phyloP scores from a whole-genome alignment of 2,888 invertebrate species.

The Coenonympha arcania region DNA sequence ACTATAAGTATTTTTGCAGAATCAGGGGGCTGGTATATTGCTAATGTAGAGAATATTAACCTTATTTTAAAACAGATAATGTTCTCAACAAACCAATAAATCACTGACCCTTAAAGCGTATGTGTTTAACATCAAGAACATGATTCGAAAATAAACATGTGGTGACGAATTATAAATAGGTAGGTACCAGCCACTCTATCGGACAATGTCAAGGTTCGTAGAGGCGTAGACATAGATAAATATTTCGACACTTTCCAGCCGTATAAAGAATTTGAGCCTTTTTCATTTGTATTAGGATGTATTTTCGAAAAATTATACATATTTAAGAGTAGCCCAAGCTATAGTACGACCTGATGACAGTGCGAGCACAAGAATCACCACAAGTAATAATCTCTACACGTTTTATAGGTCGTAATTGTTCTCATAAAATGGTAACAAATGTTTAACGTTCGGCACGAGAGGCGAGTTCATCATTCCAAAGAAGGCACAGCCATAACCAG shows the following conservation, averaged over 20 bases:
- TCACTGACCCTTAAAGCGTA: constrained; percentile 5
- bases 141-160: constrained; percentile 24
- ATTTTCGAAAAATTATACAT: constrained; percentile 6
- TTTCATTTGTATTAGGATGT: constrained; percentile 36
- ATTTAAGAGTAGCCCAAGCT: constrained; percentile 28
- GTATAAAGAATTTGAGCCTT: constrained; percentile 38
- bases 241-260: constrained; percentile 31
- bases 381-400: constrained; percentile 68
- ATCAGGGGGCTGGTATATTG: no score
- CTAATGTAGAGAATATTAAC: no score
- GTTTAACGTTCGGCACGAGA: constrained; percentile 71
- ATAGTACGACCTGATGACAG: constrained; percentile 58
- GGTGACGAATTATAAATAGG: constrained; percentile 26
- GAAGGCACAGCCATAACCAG: constrained; percentile 46
- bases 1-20: no score
- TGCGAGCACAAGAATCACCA: constrained; percentile 65
- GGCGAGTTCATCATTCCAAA: constrained; percentile 64
- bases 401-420: constrained; percentile 74
- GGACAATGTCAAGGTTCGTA: constrained; percentile 52
- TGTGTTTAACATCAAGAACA: constrained; percentile 7
- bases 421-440: constrained; percentile 74
- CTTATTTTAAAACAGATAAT: neutral
- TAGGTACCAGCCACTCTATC: no score
- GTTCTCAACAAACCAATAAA: constrained; percentile 7
- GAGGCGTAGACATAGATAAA: constrained; percentile 35